Percentiles rank a stretch among this genome's conserved stretches.
Conservation (phyloP, 2,113 vertebrate genomes). For the Elachura formosa region DNA sequence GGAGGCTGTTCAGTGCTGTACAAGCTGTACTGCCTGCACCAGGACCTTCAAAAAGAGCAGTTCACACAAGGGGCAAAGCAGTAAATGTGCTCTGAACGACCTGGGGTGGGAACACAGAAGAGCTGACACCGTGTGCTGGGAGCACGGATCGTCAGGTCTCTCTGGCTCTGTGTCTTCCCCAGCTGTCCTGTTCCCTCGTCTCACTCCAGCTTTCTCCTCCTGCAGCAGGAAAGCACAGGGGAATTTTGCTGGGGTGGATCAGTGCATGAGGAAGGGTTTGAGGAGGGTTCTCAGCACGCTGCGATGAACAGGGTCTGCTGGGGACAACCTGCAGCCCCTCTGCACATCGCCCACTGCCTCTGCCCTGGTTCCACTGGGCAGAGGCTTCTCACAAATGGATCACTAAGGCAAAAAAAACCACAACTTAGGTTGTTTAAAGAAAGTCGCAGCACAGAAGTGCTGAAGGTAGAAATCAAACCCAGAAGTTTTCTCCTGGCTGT, state of each 20-base stretch:
- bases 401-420: neutral
- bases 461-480: neutral
- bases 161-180: neutral
- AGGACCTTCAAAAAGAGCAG: neutral
- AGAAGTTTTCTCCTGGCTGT: neutral
- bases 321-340: neutral
- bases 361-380: neutral
- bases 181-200: neutral
- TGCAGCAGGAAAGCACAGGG: neutral
- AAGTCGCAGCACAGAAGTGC: fast-evolving
- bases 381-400: neutral
- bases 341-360: neutral
- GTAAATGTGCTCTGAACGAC: neutral
- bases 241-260: neutral
- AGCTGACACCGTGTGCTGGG: neutral
- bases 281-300: neutral
- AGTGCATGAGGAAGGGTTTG: fast-evolving
- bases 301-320: neutral
- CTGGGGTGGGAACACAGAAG: neutral
- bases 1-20: neutral
- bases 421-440: neutral
- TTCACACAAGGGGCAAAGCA: constrained; percentile 3
- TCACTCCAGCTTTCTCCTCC: neutral
- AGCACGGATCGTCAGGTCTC: neutral
- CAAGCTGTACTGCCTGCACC: neutral